Base-by-base conservation (phyloP, 2,888 invertebrate species). In the Drosophila mulleri region DNA sequence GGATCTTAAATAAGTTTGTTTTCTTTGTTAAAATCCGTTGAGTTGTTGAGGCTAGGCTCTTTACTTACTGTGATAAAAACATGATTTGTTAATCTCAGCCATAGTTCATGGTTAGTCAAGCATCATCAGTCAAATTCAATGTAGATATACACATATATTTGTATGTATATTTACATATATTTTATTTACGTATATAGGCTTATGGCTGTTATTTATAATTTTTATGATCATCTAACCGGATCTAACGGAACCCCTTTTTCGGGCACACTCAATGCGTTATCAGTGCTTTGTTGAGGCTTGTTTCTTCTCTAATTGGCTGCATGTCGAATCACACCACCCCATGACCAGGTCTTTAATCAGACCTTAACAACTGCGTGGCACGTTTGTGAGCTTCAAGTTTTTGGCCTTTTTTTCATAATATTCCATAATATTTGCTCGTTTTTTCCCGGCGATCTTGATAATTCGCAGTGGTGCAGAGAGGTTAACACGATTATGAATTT, bases 401-500 rank as follows among this genome's bases (percentile, higher is more conserved):
- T 63, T 39, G 6, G 37, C 16, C 2, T 14, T 14, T 16, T 35
- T 37, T 37, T 37, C 11, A 29, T 29, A 29, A 29, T 29, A 29
- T 12, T 14, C 12, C 11, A 20, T 4, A 20, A 23, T 37, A 39
- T 85, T 84, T 79, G 72, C 79, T 74, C 85, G 83, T 75, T 88
- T 88, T 80, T 87, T 78, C 50, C 53, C 59, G 60, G 14, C 67
- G 48, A 77, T 72, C 32, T 63, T 79, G 85, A 88, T 88, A 77
- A 72, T 62, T 76, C 57, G 57, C 23, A 45, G 39, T 39, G 56
- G 73, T 71, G 72, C 76, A 63, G 63, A 76, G 67, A 80, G 87
- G 80, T 84, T 84, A 84, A 66, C n/a, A 67, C 56, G 79, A 82
- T 83, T 82, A 61, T 77, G 66, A 65, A 74, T 88, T 85, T 88